These are phyloP conservation scores for Hydrophis major DNA, from an alignment of 2,797 vertebrate species.

Conservation along the genomic window DNA sequence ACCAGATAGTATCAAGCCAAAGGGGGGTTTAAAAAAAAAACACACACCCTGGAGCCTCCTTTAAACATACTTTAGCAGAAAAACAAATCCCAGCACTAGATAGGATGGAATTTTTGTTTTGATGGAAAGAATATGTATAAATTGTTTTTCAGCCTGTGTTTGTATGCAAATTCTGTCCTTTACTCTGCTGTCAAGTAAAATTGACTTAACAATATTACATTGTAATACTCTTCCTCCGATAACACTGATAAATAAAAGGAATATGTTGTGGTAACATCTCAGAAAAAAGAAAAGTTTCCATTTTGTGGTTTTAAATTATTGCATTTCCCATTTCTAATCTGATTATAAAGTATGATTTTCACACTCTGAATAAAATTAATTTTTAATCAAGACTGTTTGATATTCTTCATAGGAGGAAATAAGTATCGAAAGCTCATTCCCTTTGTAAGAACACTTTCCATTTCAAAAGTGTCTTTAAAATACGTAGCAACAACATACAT, in stretches of 20 bases:
- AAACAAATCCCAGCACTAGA: slow-evolving; percentile 65
- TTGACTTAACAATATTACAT: slow-evolving; percentile 84
- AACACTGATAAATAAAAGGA: slow-evolving; percentile 77
- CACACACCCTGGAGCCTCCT: slow-evolving; percentile 14
- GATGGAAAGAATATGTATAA: slow-evolving; percentile 69
- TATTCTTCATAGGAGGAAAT: slow-evolving; percentile 39
- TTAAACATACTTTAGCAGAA: slow-evolving; percentile 39
- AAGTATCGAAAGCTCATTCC: slow-evolving; percentile 22
- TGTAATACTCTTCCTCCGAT: slow-evolving; percentile 79
- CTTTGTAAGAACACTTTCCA: slow-evolving; percentile 17
- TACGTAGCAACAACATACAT: slow-evolving; percentile 29
- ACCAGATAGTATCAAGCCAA: slow-evolving; percentile 60
- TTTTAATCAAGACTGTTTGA: slow-evolving; percentile 50
- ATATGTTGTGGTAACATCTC: slow-evolving; percentile 69
- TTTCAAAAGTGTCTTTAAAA: slow-evolving; percentile 39
- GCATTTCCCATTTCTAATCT: slow-evolving; percentile 80
- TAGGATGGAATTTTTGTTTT: slow-evolving; percentile 68
- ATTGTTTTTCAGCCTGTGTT: slow-evolving; percentile 74
- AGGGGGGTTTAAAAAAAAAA: slow-evolving; percentile 29
- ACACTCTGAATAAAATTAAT: slow-evolving; percentile 84
- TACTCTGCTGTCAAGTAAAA: slow-evolving; percentile 85
- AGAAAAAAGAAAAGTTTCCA: slow-evolving; percentile 71
- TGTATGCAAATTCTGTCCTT: slow-evolving; percentile 77
- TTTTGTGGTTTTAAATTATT: slow-evolving; percentile 79
- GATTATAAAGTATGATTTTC: slow-evolving; percentile 78